Percentiles rank a stretch among this genome's conserved stretches.
These are phyloP conservation scores for Passer domesticus DNA, from an alignment of 2,113 vertebrate species.

Conservation along the genomic window DNA sequence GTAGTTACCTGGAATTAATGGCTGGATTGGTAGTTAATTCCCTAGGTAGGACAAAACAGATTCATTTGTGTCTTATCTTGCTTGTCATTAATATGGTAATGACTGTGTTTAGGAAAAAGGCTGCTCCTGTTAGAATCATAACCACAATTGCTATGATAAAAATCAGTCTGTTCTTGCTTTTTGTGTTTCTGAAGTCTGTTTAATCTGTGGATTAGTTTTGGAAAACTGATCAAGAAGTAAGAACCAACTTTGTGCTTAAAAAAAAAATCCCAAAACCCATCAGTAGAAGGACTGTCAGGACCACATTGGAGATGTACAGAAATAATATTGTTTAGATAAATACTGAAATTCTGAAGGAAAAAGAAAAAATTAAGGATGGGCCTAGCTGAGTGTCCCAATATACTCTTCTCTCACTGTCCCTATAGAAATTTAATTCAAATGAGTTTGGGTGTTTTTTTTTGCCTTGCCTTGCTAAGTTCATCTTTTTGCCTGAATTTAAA, in stretches of 20 bases:
- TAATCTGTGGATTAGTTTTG: neutral
- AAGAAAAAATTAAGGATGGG: neutral
- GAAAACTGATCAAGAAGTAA: neutral
- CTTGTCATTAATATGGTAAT: constrained; percentile 17
- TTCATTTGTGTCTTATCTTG: neutral
- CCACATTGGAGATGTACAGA: neutral
- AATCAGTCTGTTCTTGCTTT: neutral
- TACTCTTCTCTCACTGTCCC: neutral
- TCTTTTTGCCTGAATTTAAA: neutral
- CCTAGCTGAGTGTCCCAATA: neutral
- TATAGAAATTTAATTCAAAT: neutral
- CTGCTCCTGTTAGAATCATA: neutral
- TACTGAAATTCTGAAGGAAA: neutral
- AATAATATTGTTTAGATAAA: neutral
- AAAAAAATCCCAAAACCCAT: neutral
- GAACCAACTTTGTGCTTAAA: neutral
- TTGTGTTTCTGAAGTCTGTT: neutral
- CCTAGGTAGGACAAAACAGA: neutral
- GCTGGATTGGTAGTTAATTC: neutral
- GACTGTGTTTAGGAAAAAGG: neutral
- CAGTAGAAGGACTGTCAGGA: neutral
- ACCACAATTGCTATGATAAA: neutral
- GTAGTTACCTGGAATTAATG: constrained; percentile 8
- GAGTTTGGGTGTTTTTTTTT: neutral
- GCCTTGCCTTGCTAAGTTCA: neutral